A percentile compares a stretch with the other conserved stretches of the same genome.
phyloP scores from a whole-genome alignment of 2,113 vertebrate genomes.

The Ahaetulla prasina region DNA sequence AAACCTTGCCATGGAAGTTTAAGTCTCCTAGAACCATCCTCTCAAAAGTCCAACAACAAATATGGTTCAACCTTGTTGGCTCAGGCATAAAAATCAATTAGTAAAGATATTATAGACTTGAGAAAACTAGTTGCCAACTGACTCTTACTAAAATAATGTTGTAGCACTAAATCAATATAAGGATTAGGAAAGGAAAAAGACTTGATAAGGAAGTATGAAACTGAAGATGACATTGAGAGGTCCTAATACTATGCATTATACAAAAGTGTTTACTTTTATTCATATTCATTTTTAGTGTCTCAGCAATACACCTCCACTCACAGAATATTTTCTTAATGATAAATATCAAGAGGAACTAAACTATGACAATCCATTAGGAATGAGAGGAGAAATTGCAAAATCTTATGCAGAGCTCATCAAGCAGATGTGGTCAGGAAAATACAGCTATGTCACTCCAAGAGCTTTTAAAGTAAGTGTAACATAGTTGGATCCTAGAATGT shows the following conservation, averaged over 20 bases:
- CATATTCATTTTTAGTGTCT: slow-evolving; percentile 80
- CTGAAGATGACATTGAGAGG: not conserved
- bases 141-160: not conserved
- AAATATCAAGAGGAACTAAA: slow-evolving; percentile 95
- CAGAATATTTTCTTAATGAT: slow-evolving; percentile 95
- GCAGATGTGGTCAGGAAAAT: slow-evolving; percentile 97
- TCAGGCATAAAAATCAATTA: not conserved
- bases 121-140: not conserved
- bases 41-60: not conserved
- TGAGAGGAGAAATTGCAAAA: slow-evolving; percentile 97
- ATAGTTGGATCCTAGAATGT: not conserved
- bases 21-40: not conserved
- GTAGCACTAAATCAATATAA: not conserved
- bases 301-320: slow-evolving; percentile 94
- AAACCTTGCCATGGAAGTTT: not conserved
- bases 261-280: not conserved
- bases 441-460: slow-evolving; percentile 92
- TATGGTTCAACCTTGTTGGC: not conserved
- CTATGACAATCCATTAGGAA: slow-evolving; percentile 96
- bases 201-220: not conserved
- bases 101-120: not conserved
- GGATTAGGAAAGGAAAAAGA: not conserved
- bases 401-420: slow-evolving; percentile 94
- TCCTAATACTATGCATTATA: not conserved
- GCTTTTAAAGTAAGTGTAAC: slow-evolving; percentile 88